A percentile compares a stretch with the other conserved stretches of the same genome.
These are phyloP conservation scores for Gallinago undulata DNA, from an alignment of 2,113 vertebrate species.

Conservation along the genomic window DNA sequence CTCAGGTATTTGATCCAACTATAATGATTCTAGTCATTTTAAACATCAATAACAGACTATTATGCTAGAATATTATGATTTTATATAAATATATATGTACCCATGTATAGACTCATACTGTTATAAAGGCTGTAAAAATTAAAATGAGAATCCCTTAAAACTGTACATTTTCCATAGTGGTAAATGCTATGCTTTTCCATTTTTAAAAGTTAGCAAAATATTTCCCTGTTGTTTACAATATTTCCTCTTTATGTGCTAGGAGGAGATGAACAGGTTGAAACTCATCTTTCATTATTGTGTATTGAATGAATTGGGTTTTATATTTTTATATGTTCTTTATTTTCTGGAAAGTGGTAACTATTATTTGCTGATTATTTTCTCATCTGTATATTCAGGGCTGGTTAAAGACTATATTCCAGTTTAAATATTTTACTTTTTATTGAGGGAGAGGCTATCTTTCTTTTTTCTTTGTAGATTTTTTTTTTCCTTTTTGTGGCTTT, in stretches of 20 bases:
- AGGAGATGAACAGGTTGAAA: not conserved
- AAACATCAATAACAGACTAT: not conserved
- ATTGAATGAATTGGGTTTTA: not conserved
- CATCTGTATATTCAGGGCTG: not conserved
- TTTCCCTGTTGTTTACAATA: not conserved
- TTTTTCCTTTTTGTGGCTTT: no score
- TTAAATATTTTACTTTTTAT: not conserved
- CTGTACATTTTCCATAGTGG: not conserved
- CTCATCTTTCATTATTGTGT: not conserved
- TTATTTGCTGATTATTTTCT: not conserved
- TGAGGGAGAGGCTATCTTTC: not conserved
- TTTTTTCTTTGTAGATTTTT: not conserved
- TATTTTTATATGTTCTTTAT: not conserved
- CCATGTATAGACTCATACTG: not conserved
- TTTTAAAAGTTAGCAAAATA: not conserved
- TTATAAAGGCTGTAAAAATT: not conserved
- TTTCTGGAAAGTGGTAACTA: not conserved
- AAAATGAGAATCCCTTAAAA: not conserved
- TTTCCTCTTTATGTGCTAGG: not conserved
- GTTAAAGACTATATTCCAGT: not conserved
- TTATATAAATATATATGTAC: not conserved
- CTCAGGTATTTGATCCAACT: not conserved
- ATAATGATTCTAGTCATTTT: not conserved
- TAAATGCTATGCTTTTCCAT: not conserved
- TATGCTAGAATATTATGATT: not conserved